Evolutionary conservation across 1,140 invertebrate species (phyloP).

Genomic region (Oreohelix idahoensis): DNA sequence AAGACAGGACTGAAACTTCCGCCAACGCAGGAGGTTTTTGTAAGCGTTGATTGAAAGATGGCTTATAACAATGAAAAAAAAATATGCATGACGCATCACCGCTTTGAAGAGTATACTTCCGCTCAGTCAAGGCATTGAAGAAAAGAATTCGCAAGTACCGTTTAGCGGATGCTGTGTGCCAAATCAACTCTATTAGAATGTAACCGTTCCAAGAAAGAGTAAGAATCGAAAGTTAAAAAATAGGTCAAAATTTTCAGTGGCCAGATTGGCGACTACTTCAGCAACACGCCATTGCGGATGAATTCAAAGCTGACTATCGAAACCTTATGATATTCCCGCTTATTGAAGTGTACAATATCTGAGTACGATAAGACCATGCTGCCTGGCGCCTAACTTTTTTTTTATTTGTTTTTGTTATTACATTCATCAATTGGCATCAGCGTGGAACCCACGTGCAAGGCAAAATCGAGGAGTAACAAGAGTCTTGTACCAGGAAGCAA

Average conservation of each 20-base stretch:
- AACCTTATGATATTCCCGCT: constrained; percentile 69
- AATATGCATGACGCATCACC: constrained; percentile 68
- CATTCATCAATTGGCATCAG: constrained; percentile 35
- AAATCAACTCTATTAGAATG: constrained; percentile 40
- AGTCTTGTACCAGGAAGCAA: constrained; percentile 25
- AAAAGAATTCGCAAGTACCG: constrained; percentile 64
- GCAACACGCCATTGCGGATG: constrained; percentile 57
- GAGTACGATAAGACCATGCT: constrained; percentile 71
- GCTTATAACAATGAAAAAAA: constrained; percentile 51
- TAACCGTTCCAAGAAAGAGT: constrained; percentile 32
- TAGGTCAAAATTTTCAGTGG: constrained; percentile 8
- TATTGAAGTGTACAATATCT: constrained; percentile 71
- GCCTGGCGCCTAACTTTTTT: constrained; percentile 60
- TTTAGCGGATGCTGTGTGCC: constrained; percentile 47
- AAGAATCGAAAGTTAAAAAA: constrained; percentile 36
- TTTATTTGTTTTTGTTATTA: constrained; percentile 44
- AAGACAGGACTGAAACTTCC: neutral
- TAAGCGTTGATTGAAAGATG: constrained; percentile 21
- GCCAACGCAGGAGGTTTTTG: constrained; percentile 24
- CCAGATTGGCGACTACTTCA: constrained; percentile 4
- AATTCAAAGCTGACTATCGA: constrained; percentile 51
- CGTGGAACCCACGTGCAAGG: constrained; percentile 30
- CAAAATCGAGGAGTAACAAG: constrained; percentile 22
- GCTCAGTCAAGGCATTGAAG: constrained; percentile 61
- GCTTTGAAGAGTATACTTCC: constrained; percentile 58